Evolutionary conservation across 2,888 invertebrate genomes (phyloP), one percentile per base, ranked within the genome.

Genomic region (Melipona bicolor): DNA sequence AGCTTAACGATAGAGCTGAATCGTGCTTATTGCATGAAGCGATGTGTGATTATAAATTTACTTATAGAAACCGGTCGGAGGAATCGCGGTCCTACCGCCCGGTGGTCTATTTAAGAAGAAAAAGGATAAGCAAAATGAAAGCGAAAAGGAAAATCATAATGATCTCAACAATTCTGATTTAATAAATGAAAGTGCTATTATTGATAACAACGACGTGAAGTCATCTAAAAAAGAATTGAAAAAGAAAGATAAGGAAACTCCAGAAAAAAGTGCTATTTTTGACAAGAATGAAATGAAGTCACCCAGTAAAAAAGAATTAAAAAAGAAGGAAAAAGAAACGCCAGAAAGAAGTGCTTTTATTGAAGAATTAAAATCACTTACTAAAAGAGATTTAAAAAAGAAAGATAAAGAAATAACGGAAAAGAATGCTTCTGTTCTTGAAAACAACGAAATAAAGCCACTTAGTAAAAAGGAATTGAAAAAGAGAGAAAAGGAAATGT

Each of bases 31-130:
- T 93, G 94, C 93, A 93, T 93, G 93, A 90, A 85, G 88, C 90
- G 88, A 91, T 88, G 93, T 92, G 92, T 93, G 89, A 94, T 90
- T 91, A 91, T 92, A 87, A 91, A 91, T 93, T 92, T 93, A 90
- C 87, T 95, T 95, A 73, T 95, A 98, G 98, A 97, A 97, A 95
- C 97, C 97, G 49, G 95, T 97, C 54, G 98, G 98, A 69, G 98
- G 98, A 15, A 97, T 98, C 82, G 97, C 97, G 85, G 98, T 98
- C 87, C 96, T 98, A 95, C 98, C 98, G 70, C 95, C 97, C 32
- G 96, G 96, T 61, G 96, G 95, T 80, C 94, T 96, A 81, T 95
- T 95, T 87, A 95, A 95, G 90, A 96, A 95, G 93, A 95, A 95
- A 88, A 95, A 95, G 92, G 95, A 96, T 90, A 95, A 95, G 79